Base-by-base conservation (phyloP, 2,888 invertebrate species). In the Volucella inanis region DNA sequence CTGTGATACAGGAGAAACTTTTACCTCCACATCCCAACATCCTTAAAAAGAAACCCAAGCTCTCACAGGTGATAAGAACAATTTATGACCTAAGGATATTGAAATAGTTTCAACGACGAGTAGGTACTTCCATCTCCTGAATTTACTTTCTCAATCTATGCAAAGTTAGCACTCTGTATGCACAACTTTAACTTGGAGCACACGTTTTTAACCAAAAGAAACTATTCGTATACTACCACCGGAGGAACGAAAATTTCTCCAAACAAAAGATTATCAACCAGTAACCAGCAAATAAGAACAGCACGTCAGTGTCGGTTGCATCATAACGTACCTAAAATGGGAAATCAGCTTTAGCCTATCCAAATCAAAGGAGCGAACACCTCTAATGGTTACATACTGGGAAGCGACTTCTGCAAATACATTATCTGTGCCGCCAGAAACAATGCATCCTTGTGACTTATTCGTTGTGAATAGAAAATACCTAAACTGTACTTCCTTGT, bases 81-180 rank as follows among this genome's bases (percentile, higher is more conserved):
- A 84, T 84, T 80, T 65, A 84, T 80, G 43, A 54, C 59, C 50
- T 31, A 12, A 9, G 75, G 84, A 49, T 70, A 71, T 84, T 75
- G 79, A 75, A 84, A 74, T 70, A 57, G 62, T 54, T 71, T 2
- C 47, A 41, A 31, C 31, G 31, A 31, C 6, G 31, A 6, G 31
- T 31, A 6, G 31, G 6, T 31, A 31, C 31, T 31, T 31, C 41
- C 64, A 52, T 31, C 52, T 47, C 8, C 18, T 18, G n/a, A 45
- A 41, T 55, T 47, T 54, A 14, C 47, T 55, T 45, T 22, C 41
- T 3, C 62, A 41, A 38, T 11, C 38, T 54, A 15, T 52, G 52
- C 18, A 77, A 62, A 39, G 4, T n/a, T 1, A 10, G 4, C 18
- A 9, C 11, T 6, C 10, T 15, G 1, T 10, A 12, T 12, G 11